Conservation (phyloP, 2,888 invertebrate species). For the Pandemis cinnamomeana region DNA sequence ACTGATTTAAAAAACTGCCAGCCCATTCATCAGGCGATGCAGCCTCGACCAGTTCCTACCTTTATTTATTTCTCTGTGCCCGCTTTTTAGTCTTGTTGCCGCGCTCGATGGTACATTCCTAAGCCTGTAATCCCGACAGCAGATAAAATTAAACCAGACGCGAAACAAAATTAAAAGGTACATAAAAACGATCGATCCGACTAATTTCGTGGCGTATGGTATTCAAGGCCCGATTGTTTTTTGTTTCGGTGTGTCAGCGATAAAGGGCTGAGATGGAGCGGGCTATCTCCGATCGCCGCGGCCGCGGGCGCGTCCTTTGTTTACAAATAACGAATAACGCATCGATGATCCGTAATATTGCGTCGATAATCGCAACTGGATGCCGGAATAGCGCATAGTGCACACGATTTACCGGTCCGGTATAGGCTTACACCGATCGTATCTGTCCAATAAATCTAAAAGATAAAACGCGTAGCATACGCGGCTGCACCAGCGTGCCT, state of each 20-base stretch:
- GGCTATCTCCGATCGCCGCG: conserved; percentile 53
- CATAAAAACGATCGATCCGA: conserved; percentile 78
- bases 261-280: conserved; percentile 54
- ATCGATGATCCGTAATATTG: conserved; percentile 42
- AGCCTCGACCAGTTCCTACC: conserved; percentile 75
- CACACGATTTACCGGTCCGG: conserved; percentile 64
- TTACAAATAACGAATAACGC: conserved; percentile 47
- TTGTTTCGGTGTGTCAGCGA: conserved; percentile 57
- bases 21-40: conserved; percentile 75
- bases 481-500: conserved; percentile 49
- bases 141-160: conserved; percentile 85
- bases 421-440: conserved; percentile 72
- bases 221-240: conserved; percentile 60
- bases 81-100: conserved; percentile 79
- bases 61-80: conserved; percentile 81
- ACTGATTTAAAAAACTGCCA: conserved; percentile 67
- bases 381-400: conserved; percentile 62
- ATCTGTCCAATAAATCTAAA: conserved; percentile 80
- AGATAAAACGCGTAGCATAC: conserved; percentile 65
- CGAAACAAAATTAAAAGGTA: conserved; percentile 83
- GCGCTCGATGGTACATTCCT: conserved; percentile 79
- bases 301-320: conserved; percentile 51
- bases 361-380: conserved; percentile 47
- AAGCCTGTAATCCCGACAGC: conserved; percentile 83
- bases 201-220: conserved; percentile 82